A percentile compares a stretch with the other conserved stretches of the same genome.
phyloP scores from a whole-genome alignment of 2,888 invertebrate genomes.

The Geophilus truncorum region DNA sequence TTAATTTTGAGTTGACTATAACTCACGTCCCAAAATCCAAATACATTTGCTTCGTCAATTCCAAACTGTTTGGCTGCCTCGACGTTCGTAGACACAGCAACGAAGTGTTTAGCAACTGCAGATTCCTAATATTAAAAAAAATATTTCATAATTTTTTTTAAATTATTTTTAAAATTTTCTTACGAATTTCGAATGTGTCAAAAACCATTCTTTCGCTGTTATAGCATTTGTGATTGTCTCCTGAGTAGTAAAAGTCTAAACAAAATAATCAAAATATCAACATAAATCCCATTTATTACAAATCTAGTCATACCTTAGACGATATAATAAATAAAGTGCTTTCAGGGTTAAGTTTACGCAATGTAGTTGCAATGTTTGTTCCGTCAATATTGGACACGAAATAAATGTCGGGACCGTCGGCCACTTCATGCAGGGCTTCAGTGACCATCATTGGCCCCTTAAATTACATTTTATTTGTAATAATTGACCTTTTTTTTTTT shows the following conservation, averaged over 20 bases:
- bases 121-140: constrained; percentile 44
- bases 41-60: constrained; percentile 96
- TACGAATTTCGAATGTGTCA: constrained; percentile 79
- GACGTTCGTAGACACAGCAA: constrained; percentile 92
- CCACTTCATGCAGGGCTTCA: constrained; percentile 90
- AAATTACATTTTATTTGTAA: not conserved
- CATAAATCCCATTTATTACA: not conserved
- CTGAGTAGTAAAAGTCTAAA: constrained; percentile 84
- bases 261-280: not conserved
- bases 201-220: constrained; percentile 95
- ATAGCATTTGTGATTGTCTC: constrained; percentile 99
- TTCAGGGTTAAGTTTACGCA: constrained; percentile 84
- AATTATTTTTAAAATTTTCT: constrained; percentile 45
- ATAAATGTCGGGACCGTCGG: constrained; percentile 78
- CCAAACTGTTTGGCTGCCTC: constrained; percentile 93
- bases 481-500: not conserved
- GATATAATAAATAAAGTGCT: constrained; percentile 97
- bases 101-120: constrained; percentile 93
- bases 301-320: constrained; percentile 61
- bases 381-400: constrained; percentile 99
- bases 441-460: constrained; percentile 97
- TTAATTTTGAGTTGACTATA: not conserved
- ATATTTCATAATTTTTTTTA: not conserved
- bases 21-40: constrained; percentile 93
- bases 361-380: constrained; percentile 90